Evolutionary conservation across 2,888 invertebrate species (phyloP).

Genomic region (Smittia aterrima): DNA sequence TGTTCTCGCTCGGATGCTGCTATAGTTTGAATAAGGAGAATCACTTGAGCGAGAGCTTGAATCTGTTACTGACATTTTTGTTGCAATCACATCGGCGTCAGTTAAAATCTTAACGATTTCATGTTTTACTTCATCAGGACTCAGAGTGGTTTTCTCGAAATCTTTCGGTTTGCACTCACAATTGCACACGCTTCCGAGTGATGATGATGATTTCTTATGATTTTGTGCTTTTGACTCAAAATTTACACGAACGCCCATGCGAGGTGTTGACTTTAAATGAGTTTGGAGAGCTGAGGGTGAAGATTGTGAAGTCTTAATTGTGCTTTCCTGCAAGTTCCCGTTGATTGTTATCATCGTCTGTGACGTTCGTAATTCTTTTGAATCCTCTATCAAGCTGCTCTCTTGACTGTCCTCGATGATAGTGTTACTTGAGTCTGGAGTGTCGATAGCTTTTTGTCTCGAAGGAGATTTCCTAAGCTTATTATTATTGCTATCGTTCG

Average conservation of each 20-base stretch:
- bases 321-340: constrained; percentile 56
- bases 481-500: constrained; percentile 52
- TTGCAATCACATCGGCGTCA: constrained; percentile 48
- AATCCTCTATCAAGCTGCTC: constrained; percentile 43
- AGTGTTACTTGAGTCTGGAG: constrained; percentile 42
- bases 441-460: constrained; percentile 37
- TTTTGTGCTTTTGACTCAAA: not conserved
- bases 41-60: constrained; percentile 40
- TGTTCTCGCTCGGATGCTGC: constrained; percentile 33
- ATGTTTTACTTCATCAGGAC: constrained; percentile 52
- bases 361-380: constrained; percentile 47
- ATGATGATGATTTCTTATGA: constrained; percentile 11
- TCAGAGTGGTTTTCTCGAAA: constrained; percentile 50
- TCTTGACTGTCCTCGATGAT: constrained; percentile 43
- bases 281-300: constrained; percentile 35
- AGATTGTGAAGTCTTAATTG: constrained; percentile 49
- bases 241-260: not conserved
- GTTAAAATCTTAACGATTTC: constrained; percentile 53
- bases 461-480: constrained; percentile 39
- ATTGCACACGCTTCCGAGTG: constrained; percentile 46
- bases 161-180: constrained; percentile 53
- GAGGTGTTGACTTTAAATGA: not conserved
- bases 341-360: constrained; percentile 55
- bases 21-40: constrained; percentile 32
- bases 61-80: constrained; percentile 25